Conservation (phyloP, 2,113 vertebrate species). For the Callipepla squamata region DNA sequence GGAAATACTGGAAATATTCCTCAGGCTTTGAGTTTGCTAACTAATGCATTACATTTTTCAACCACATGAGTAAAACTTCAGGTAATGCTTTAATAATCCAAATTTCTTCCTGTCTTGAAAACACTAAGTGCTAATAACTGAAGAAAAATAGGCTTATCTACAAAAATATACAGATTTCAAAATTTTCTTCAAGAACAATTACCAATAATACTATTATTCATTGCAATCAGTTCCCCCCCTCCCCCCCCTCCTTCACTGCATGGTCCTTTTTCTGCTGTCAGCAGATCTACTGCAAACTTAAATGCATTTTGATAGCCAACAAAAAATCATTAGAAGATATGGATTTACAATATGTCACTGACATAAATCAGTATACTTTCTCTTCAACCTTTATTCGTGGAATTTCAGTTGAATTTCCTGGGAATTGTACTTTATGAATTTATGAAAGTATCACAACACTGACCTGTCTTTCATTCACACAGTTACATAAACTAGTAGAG, state of each 20-base stretch:
- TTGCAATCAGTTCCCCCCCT: neutral
- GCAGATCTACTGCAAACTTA: neutral
- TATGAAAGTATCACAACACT: neutral
- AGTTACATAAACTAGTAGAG: neutral
- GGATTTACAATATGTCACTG: neutral
- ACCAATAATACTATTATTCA: neutral
- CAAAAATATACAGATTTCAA: neutral
- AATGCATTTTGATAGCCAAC: neutral
- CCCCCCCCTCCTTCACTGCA: neutral
- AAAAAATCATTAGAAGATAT: neutral
- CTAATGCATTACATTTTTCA: neutral
- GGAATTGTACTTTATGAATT: neutral
- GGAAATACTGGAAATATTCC: neutral
- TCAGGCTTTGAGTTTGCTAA: neutral
- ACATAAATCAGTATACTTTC: neutral
- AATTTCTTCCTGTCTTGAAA: neutral
- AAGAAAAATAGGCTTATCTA: accelerated
- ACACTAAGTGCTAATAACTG: neutral
- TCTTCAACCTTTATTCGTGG: neutral
- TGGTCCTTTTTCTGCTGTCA: neutral
- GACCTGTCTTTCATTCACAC: neutral
- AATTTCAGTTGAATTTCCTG: neutral
- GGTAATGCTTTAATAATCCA: neutral
- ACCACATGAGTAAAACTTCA: neutral
- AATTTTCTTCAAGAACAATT: neutral